Base-by-base conservation (phyloP, 1,140 invertebrate species). In the Neodiprion fabricii region DNA sequence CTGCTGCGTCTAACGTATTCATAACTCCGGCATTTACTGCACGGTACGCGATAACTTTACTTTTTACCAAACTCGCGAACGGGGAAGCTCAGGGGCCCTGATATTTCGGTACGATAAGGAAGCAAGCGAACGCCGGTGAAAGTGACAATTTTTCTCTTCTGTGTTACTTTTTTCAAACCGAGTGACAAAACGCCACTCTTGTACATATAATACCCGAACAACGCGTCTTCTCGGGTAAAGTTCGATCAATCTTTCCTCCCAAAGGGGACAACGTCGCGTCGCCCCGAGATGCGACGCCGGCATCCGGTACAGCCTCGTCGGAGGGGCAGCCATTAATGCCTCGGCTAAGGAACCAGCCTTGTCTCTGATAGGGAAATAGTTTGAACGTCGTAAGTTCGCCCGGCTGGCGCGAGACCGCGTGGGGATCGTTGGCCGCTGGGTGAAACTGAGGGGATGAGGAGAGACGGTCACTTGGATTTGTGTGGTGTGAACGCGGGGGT, bases 391-490 rank as follows among this genome's bases (percentile, higher is more conserved):
- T 28, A 47, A 23, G 68, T 69, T 69, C 11, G 11, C 68, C 47
- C 68, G 23, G 47, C 11, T 14, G 68, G 12, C 68, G 11, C 11
- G 61, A 66, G 61, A 66, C 61, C 61, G 21, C 21, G 14, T 66
- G 14, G 14, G 61, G 61, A 21, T 66, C 61, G 61, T 14, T 1
- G 28, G 28, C 28, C 28, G 21, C 28, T 77, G 79, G 75, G 73
- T 76, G 67, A 17, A 48, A 72, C 21, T 8, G 21, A 14, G 67
- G 67, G 67, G 17, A 69, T 12, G 53, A 47, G 73, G 77, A 81
- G 80, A 79, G 80, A 83, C 84, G 85, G 85, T 87, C 86, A 87
- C 85, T 86, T 87, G 85, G 79, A 88, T 88, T 87, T 87, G 86
- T 87, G 86, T 87, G 83, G 85, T 88, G 86, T 85, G 83, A 87